Evolutionary conservation across 2,888 invertebrate genomes (phyloP), one percentile per base, ranked within the genome.

Genomic region (Tortricodes alternella): DNA sequence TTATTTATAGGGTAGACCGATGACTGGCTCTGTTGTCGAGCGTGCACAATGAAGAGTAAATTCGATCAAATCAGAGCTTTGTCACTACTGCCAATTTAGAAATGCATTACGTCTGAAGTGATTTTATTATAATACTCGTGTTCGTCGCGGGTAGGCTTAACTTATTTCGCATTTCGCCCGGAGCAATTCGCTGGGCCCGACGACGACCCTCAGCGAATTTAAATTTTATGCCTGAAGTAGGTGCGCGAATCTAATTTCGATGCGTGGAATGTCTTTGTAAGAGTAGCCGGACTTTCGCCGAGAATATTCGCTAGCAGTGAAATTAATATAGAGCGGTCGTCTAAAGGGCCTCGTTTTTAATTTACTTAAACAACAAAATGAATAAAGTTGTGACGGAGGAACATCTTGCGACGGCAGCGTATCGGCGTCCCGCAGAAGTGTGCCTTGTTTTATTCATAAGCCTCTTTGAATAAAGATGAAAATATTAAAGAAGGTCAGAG

Each of bases 391-490:
- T 67, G 65, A 68, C 67, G 62, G 65, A 63, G 70, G 67, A 74
- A 74, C 76, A 76, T 82, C 80, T 83, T 80, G 76, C 71, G 69
- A 70, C 70, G 74, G 74, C 68, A 68, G 74, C 75, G 75, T 72
- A 77, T 75, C 71, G 73, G 68, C 58, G 58, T 62, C 73, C 67
- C 68, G 74, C 69, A 65, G 64, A 71, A 77, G 77, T 73, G 70
- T 71, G 73, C 64, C 73, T 73, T 88, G 88, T 88, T 85, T 89
- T 88, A 89, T 89, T 89, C 89, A 89, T 88, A 76, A 81, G 71
- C 76, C 74, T 80, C 71, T 87, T 86, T 88, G 89, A 89, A 89
- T 89, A 89, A 89, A 89, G 87, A 89, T 89, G 89, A 83, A 87
- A 89, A 87, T 88, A 89, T 88, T 86, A 88, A 85, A 83, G 78